Percentiles rank a stretch among this genome's conserved stretches.
Conservation (phyloP, 2,113 vertebrate species). For the Syngnathus scovelli region DNA sequence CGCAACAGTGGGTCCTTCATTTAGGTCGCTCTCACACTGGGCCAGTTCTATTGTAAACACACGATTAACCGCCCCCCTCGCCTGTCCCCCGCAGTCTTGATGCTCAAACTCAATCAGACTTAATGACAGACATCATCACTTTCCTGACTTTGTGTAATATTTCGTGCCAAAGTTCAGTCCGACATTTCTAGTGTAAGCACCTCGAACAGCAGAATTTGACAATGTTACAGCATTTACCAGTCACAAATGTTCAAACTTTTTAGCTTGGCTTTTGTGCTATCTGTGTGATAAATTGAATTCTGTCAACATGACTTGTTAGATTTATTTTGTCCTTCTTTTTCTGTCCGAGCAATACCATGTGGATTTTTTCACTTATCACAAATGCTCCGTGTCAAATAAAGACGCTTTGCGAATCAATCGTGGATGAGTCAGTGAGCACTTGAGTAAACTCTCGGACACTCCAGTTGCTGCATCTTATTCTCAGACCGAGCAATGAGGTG, state of each 20-base stretch:
- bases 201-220: neutral
- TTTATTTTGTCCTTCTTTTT: neutral
- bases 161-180: neutral
- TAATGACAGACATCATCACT: neutral
- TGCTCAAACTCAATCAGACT: neutral
- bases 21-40: neutral
- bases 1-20: neutral
- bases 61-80: neutral
- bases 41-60: neutral
- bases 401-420: neutral
- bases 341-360: neutral
- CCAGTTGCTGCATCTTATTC: neutral
- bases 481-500: neutral
- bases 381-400: neutral
- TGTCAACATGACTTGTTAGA: neutral
- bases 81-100: neutral
- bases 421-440: neutral
- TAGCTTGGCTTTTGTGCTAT: neutral
- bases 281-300: neutral
- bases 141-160: neutral
- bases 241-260: neutral
- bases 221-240: neutral
- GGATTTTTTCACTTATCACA: neutral
- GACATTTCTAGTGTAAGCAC: neutral
- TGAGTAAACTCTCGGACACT: neutral